Evolutionary conservation across 1,140 invertebrate species (phyloP), one percentile per base, ranked within the genome.

Genomic region (Ptiloglossa arizonensis): DNA sequence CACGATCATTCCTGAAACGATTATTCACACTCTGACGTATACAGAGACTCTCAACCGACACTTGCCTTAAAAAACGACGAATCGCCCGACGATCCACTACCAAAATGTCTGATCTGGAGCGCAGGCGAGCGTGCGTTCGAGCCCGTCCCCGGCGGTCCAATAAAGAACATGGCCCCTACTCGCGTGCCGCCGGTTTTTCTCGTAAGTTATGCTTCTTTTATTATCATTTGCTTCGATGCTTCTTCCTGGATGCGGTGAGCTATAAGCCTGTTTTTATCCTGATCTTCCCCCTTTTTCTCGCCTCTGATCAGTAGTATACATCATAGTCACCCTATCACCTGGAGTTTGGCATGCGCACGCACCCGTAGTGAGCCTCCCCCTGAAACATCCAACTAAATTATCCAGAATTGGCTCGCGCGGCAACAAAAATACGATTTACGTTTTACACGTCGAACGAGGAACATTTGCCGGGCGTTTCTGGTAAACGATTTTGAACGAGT

Each of bases 191-290:
- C 88, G 88, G 89, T 91, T 86, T 82, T 88, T 91, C 90, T 92
- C 91, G 92, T 93, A 93, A 92, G 92, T 93, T 93, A 92, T 93
- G 91, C 91, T 93, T 92, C 90, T 93, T 93, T 90, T 92, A 92
- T 91, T 93, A 92, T 93, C 87, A 93, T 93, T 92, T 93, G 92
- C 92, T 93, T 85, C 82, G 79, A 84, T 81, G 83, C 83, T 85
- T 86, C 83, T 82, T 85, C 69, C 68, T 87, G 84, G 83, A 87
- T 88, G 80, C 87, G 86, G 86, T 89, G 86, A 87, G 86, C 86
- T 82, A 50, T 86, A 50, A 81, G 83, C 69, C 83, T 85, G 22
- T 66, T 71, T 64, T 70, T 54, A 29, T 59, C 41, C 50, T 69
- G 1, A 1, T 46, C 41, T 24, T n/a, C 29, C 29, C 22, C 2